A percentile compares a stretch with the other conserved stretches of the same genome.
These are phyloP conservation scores for Thamnaconus septentrionalis DNA, from an alignment of 2,113 vertebrate genomes.

Conservation along the genomic window DNA sequence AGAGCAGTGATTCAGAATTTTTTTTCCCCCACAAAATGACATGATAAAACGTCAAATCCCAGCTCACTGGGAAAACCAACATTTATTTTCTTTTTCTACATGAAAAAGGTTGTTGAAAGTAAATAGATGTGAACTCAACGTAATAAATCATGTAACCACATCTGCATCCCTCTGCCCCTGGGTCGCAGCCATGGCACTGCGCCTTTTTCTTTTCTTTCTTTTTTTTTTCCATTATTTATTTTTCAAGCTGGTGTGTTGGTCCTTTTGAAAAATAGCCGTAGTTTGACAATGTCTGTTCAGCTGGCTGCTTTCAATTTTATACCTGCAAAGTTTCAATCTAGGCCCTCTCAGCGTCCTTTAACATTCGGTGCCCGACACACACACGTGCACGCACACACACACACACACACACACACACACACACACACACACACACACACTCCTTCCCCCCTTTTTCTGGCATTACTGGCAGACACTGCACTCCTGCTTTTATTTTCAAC, in stretches of 20 bases:
- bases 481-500: constrained; percentile 76
- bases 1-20: no score
- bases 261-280: constrained; percentile 69
- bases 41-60: no score
- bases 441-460: constrained; percentile 54
- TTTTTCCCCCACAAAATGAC: no score
- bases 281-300: constrained; percentile 72
- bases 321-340: constrained; percentile 81
- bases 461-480: constrained; percentile 73
- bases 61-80: neutral
- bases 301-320: constrained; percentile 83
- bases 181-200: neutral
- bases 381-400: constrained; percentile 18
- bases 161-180: constrained; percentile 35
- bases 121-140: constrained; percentile 32
- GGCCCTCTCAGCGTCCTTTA: constrained; percentile 71
- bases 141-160: constrained; percentile 52
- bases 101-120: constrained; percentile 28
- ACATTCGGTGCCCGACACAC: constrained; percentile 56
- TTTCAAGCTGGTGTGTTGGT: constrained; percentile 42
- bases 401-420: constrained; percentile 52
- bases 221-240: constrained; percentile 21
- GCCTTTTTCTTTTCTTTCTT: neutral
- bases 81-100: constrained; percentile 4
- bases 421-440: constrained; percentile 51